A percentile compares a stretch with the other conserved stretches of the same genome.
phyloP scores from a whole-genome alignment of 2,113 vertebrate species.

The Myanophis thanlyinensis region DNA sequence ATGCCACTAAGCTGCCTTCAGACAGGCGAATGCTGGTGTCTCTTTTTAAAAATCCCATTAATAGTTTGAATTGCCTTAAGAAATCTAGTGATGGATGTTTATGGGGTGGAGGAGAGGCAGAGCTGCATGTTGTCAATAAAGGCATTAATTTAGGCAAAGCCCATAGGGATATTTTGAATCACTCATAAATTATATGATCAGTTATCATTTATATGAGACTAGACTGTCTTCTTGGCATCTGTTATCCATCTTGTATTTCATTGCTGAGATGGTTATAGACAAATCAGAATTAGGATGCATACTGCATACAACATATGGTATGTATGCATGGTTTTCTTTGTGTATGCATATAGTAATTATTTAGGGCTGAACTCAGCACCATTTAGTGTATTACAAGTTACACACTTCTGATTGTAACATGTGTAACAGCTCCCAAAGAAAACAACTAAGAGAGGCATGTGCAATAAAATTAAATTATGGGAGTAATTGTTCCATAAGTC shows the following conservation, averaged over 20 bases:
- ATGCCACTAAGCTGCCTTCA: not conserved
- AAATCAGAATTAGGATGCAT: not conserved
- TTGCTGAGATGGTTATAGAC: not conserved
- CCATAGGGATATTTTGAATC: not conserved
- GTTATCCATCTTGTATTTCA: not conserved
- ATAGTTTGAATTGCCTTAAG: not conserved
- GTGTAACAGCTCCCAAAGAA: not conserved
- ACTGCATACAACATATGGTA: not conserved
- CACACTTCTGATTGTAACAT: not conserved
- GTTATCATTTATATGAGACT: not conserved
- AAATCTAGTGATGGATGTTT: not conserved
- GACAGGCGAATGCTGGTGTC: not conserved
- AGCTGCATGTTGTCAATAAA: not conserved
- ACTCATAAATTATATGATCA: not conserved
- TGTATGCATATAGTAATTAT: not conserved
- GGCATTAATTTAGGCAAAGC: not conserved
- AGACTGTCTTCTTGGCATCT: not conserved
- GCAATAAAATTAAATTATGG: not conserved
- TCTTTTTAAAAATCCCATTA: not conserved
- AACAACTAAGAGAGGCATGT: not conserved
- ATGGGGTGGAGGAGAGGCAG: not conserved
- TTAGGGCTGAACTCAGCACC: not conserved
- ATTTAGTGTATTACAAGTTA: not conserved
- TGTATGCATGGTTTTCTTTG: not conserved
- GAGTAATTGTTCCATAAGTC: not conserved